These are phyloP conservation scores for Falco cherrug DNA, from an alignment of 2,797 vertebrate species.

Conservation along the genomic window DNA sequence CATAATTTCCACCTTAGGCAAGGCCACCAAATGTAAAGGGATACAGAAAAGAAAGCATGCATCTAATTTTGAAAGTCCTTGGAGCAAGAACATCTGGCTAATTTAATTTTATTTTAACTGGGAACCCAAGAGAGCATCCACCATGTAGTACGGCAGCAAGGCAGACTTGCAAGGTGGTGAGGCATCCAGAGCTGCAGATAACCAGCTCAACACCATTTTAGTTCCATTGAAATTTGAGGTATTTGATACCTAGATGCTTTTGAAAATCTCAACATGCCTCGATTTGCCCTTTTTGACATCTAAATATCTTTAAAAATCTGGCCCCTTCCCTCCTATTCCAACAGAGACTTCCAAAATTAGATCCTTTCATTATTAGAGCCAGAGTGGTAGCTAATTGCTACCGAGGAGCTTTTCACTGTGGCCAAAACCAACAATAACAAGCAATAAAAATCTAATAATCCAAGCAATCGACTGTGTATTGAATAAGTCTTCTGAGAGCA, in stretches of 20 bases:
- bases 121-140: not conserved
- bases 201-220: not conserved
- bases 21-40: not conserved
- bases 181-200: not conserved
- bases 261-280: not conserved
- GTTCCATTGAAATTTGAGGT: not conserved
- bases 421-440: constrained; percentile 20
- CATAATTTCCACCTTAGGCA: not conserved
- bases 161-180: not conserved
- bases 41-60: not conserved
- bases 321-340: not conserved
- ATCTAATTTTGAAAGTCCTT: not conserved
- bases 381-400: not conserved
- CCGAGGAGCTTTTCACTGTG: not conserved
- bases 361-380: not conserved
- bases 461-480: not conserved
- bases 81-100: not conserved
- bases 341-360: not conserved
- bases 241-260: not conserved
- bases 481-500: constrained; percentile 28
- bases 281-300: not conserved
- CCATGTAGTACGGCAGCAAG: accelerated
- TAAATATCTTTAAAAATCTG: not conserved
- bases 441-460: constrained; percentile 44
- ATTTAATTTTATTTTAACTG: constrained; percentile 1